Conservation (phyloP, 2,113 vertebrate species). For the Tangachromis dhanisi region DNA sequence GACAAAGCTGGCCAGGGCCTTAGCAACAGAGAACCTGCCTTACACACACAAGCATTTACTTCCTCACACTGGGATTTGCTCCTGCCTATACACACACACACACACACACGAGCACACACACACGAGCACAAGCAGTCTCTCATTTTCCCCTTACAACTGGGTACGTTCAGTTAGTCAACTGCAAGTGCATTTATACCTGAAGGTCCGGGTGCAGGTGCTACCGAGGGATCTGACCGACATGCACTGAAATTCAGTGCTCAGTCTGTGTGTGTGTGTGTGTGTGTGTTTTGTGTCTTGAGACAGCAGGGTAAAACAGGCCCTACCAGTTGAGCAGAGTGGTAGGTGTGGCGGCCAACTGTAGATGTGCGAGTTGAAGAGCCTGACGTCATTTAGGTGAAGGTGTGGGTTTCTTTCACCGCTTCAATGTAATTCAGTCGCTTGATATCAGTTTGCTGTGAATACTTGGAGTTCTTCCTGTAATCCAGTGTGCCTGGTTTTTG, state of each 20-base stretch:
- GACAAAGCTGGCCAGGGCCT: conserved; percentile 43
- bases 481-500: not conserved
- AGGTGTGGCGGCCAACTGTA: conserved; percentile 58
- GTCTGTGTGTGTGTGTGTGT: not conserved
- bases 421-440: not conserved
- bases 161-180: not conserved
- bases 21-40: conserved; percentile 52
- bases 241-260: not conserved
- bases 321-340: conserved; percentile 58
- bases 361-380: conserved; percentile 24
- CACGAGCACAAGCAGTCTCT: not conserved
- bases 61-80: not conserved
- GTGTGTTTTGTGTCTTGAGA: not conserved
- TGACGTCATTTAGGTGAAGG: conserved; percentile 56
- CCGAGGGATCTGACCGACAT: not conserved
- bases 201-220: not conserved
- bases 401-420: not conserved
- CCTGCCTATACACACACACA: not conserved
- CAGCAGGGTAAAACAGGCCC: conserved; percentile 58
- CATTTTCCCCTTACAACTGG: not conserved
- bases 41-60: not conserved
- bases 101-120: not conserved
- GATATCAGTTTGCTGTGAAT: not conserved
- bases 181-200: not conserved
- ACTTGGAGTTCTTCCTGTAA: not conserved